Percentiles rank a stretch among this genome's conserved stretches.
These are phyloP conservation scores for Galeopterus variegatus DNA, from an alignment of 2,113 vertebrate genomes.

Conservation along the genomic window DNA sequence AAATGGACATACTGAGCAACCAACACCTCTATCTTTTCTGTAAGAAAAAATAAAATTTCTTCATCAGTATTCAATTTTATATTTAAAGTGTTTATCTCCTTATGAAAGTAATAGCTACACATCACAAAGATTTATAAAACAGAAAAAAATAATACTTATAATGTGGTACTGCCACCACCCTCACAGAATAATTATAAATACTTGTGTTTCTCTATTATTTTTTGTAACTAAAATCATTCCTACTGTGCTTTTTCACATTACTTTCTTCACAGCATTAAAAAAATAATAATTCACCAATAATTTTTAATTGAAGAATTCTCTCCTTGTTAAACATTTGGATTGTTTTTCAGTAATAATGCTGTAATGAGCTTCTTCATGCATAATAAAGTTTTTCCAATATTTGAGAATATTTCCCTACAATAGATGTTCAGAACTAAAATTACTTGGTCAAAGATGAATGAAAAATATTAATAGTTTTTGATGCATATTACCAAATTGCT, in stretches of 20 bases:
- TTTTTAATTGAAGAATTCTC: conserved; percentile 23
- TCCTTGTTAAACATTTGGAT: not conserved
- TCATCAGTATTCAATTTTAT: not conserved
- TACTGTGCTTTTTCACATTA: not conserved
- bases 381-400: conserved; percentile 36
- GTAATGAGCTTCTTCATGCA: not conserved
- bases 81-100: conserved; percentile 19
- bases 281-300: not conserved
- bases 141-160: not conserved
- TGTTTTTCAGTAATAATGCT: not conserved
- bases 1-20: not conserved
- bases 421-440: conserved; percentile 40
- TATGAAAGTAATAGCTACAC: not conserved
- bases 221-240: not conserved
- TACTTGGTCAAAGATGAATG: not conserved
- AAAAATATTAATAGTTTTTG: not conserved
- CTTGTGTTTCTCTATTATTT: not conserved
- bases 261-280: not conserved
- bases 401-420: not conserved
- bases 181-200: not conserved
- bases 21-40: not conserved
- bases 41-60: not conserved
- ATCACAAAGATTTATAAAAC: not conserved
- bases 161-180: not conserved
- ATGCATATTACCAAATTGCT: not conserved